Percentiles rank a stretch among this genome's conserved stretches.
Evolutionary conservation across 2,797 vertebrate species (phyloP).

Genomic region (Sebastes hubbsi): DNA sequence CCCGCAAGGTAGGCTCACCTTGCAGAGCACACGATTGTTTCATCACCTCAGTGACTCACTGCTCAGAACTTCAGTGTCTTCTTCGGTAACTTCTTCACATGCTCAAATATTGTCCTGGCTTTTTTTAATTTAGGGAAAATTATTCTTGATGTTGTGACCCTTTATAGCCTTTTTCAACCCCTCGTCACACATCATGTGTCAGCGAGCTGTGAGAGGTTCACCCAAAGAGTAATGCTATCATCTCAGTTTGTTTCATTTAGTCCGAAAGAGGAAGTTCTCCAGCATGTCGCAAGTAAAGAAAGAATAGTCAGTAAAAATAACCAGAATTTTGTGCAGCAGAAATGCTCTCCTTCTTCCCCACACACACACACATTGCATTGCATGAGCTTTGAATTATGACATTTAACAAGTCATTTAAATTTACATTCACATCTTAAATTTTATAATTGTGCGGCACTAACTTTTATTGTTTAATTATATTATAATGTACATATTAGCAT

Average conservation of each 20-base stretch:
- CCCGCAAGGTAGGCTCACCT: slow-evolving; percentile 18
- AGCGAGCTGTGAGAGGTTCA: not conserved
- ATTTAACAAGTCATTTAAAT: not conserved
- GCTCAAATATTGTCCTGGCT: not conserved
- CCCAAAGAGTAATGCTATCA: not conserved
- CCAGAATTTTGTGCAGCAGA: not conserved
- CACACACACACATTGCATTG: not conserved
- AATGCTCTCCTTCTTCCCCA: not conserved
- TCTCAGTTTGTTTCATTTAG: not conserved
- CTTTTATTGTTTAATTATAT: not conserved
- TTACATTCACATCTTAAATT: not conserved
- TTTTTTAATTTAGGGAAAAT: not conserved
- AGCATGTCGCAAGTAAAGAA: not conserved
- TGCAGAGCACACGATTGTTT: slow-evolving; percentile 45
- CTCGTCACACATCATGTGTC: not conserved
- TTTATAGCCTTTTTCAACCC: not conserved
- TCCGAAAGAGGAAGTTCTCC: not conserved
- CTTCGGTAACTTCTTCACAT: not conserved
- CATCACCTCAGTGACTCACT: slow-evolving; percentile 66
- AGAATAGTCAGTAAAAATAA: not conserved
- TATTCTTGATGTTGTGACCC: not conserved
- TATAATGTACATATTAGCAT: not conserved
- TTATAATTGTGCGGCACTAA: not conserved
- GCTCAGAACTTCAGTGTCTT: slow-evolving; percentile 4
- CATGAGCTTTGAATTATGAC: not conserved